Conservation (phyloP, 2,113 vertebrate genomes). For the Antechinus stuartii region DNA sequence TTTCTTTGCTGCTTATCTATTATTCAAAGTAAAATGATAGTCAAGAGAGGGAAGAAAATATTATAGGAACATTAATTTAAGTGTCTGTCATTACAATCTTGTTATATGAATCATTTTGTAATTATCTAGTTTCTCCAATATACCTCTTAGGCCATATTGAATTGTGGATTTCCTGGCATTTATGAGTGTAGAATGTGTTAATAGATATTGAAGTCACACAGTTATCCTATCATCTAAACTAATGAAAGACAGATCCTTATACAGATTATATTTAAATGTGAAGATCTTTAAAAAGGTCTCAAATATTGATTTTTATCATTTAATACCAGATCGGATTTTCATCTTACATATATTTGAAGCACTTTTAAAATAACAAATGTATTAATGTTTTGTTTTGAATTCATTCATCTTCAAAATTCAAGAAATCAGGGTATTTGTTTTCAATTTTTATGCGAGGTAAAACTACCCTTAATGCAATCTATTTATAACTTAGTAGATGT, state of each 20-base stretch:
- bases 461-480: neutral
- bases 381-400: conserved; percentile 20
- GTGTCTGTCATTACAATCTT: neutral
- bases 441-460: conserved; percentile 30
- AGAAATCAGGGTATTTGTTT: neutral
- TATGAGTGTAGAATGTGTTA: conserved; percentile 51
- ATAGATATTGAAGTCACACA: conserved; percentile 20
- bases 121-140: neutral
- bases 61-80: neutral
- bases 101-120: neutral
- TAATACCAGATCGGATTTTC: neutral
- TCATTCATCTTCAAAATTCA: neutral
- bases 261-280: conserved; percentile 44
- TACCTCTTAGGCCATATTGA: conserved; percentile 3
- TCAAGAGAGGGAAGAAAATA: neutral
- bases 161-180: conserved; percentile 27
- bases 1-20: neutral
- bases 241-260: conserved; percentile 31
- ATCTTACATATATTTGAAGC: conserved; percentile 10
- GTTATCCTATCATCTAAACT: conserved; percentile 33
- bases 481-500: neutral
- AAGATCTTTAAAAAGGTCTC: conserved; percentile 56
- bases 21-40: neutral
- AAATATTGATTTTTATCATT: conserved; percentile 55
- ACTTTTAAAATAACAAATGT: conserved; percentile 46